Percentiles rank a stretch among this genome's conserved stretches.
phyloP scores from a whole-genome alignment of 2,797 vertebrate genomes.

The Rhyacichthys aspro region DNA sequence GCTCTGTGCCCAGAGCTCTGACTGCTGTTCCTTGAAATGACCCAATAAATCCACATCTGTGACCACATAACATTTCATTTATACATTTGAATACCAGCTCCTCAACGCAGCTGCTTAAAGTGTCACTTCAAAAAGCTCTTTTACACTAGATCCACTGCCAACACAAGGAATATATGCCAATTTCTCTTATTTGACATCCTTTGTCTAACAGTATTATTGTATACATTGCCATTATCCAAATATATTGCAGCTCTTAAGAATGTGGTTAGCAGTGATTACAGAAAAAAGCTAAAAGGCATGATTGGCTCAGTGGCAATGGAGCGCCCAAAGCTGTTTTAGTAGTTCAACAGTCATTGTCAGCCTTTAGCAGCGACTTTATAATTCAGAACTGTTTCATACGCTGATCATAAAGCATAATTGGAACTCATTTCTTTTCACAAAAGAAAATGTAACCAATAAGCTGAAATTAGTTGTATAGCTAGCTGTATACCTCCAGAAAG shows the following conservation, averaged over 20 bases:
- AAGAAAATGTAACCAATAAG: slow-evolving; percentile 18
- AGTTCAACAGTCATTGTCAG: slow-evolving; percentile 31
- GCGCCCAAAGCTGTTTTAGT: slow-evolving; percentile 37
- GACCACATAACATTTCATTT: slow-evolving; percentile 24
- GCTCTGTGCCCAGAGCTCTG: background rate
- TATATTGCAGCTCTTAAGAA: slow-evolving; percentile 33
- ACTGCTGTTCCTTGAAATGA: slow-evolving; percentile 32
- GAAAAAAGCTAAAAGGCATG: slow-evolving; percentile 29
- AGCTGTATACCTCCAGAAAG: background rate
- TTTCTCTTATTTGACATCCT: slow-evolving; percentile 9
- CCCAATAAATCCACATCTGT: slow-evolving; percentile 47
- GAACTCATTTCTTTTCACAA: slow-evolving; percentile 23
- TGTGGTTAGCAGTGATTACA: slow-evolving; percentile 39
- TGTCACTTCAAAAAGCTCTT: slow-evolving; percentile 30
- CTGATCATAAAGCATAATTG: slow-evolving; percentile 11
- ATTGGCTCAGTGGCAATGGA: slow-evolving; percentile 30
- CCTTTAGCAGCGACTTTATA: slow-evolving; percentile 27
- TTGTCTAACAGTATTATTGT: slow-evolving; percentile 12
- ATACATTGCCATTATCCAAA: slow-evolving; percentile 30
- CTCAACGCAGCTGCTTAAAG: slow-evolving; percentile 31
- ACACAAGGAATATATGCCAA: background rate
- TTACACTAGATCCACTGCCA: slow-evolving; percentile 11
- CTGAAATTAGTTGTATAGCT: background rate
- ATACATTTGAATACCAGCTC: slow-evolving; percentile 27
- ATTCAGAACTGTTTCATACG: slow-evolving; percentile 7